A percentile compares a stretch with the other conserved stretches of the same genome.
Conservation (phyloP, 1,140 invertebrate genomes). For the Aphelinus atriplicis region DNA sequence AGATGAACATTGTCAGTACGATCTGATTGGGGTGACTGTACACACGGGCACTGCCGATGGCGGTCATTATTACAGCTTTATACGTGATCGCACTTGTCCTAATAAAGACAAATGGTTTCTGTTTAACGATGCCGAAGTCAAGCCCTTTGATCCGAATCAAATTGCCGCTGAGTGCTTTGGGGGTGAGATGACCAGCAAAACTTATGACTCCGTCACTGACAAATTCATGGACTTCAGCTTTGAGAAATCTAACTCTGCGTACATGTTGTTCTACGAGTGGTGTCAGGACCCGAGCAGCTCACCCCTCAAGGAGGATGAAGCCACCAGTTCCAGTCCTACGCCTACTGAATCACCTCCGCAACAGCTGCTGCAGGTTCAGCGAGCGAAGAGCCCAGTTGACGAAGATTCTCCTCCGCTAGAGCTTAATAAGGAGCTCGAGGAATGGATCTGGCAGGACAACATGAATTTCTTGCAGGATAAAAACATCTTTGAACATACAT, state of each 20-base stretch:
- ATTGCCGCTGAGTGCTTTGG: conserved; percentile 96
- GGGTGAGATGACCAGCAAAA: conserved; percentile 97
- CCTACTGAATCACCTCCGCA: conserved; percentile 42
- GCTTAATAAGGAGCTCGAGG: conserved; percentile 82
- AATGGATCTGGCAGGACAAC: conserved; percentile 96
- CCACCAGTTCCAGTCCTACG: conserved; percentile 59
- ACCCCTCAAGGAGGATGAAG: conserved; percentile 56
- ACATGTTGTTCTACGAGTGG: conserved; percentile 96
- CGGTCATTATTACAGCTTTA: conserved; percentile 97
- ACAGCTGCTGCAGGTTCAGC: conserved; percentile 1
- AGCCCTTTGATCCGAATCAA: conserved; percentile 93
- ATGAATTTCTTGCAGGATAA: conserved; percentile 94
- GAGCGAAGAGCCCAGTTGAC: not conserved
- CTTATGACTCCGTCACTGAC: conserved; percentile 94
- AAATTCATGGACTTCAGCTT: conserved; percentile 98
- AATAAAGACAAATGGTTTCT: conserved; percentile 90
- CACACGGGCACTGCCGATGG: conserved; percentile 96
- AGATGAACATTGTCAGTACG: conserved; percentile 79
- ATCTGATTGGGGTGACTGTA: conserved; percentile 94
- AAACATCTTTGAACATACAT: conserved; percentile 95
- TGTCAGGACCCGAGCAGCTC: conserved; percentile 63
- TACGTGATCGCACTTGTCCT: conserved; percentile 80
- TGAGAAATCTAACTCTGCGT: conserved; percentile 97
- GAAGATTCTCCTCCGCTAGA: conserved; percentile 63
- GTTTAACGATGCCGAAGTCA: conserved; percentile 97